A percentile compares a stretch with the other conserved stretches of the same genome.
phyloP scores from a whole-genome alignment of 2,113 vertebrate genomes.

The Siniperca knerii region DNA sequence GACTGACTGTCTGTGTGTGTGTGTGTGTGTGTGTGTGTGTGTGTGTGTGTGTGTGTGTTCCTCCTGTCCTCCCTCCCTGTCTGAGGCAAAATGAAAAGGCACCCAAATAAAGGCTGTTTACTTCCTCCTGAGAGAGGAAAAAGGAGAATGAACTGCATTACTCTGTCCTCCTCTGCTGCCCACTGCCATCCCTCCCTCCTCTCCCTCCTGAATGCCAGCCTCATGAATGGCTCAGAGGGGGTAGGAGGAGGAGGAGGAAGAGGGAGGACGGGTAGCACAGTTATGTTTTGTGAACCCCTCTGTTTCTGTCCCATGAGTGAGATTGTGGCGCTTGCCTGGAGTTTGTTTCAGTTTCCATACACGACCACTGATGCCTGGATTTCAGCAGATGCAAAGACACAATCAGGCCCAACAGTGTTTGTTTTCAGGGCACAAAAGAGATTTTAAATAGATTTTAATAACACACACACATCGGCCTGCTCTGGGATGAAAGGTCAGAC shows the following conservation, averaged over 20 bases:
- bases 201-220: slow-evolving; percentile 48
- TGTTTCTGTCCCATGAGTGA: slow-evolving; percentile 14
- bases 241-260: slow-evolving; percentile 5
- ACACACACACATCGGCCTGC: not conserved
- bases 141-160: slow-evolving; percentile 41
- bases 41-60: slow-evolving; percentile 55
- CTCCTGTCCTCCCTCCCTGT: slow-evolving; percentile 37
- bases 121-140: slow-evolving; percentile 64
- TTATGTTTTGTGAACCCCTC: slow-evolving; percentile 41
- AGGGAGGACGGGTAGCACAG: slow-evolving; percentile 34
- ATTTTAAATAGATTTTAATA: slow-evolving; percentile 52
- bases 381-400: slow-evolving; percentile 65
- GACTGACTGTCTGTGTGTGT: slow-evolving; percentile 61
- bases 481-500: slow-evolving; percentile 73
- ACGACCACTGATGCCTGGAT: slow-evolving; percentile 3
- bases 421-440: slow-evolving; percentile 29
- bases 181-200: not conserved
- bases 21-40: slow-evolving; percentile 20
- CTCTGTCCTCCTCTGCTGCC: slow-evolving; percentile 13
- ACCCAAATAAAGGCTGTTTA: slow-evolving; percentile 70
- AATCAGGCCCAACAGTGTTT: slow-evolving; percentile 35
- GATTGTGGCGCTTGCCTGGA: slow-evolving; percentile 12
- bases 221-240: slow-evolving; percentile 46
- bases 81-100: slow-evolving; percentile 57
- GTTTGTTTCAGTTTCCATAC: slow-evolving; percentile 55